Conservation (phyloP, 1,140 invertebrate genomes). For the Trachymyrmex cornetzi region DNA sequence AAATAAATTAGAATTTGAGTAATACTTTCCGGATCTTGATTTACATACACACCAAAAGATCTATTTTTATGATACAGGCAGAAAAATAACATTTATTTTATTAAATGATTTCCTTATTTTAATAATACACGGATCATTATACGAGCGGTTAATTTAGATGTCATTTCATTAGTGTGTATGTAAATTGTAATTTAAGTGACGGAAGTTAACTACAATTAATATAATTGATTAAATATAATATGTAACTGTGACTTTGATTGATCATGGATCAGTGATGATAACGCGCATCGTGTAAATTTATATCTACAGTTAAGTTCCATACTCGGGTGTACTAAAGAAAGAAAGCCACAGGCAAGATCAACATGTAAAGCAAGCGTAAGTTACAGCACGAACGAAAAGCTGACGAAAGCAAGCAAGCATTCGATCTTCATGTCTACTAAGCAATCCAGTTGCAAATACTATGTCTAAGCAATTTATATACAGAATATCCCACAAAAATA, state of each 20-base stretch:
- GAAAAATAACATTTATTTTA: background rate
- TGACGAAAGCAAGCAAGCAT: constrained; percentile 53
- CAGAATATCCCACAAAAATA: constrained; percentile 54
- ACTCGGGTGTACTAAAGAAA: constrained; percentile 19
- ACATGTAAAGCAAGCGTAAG: constrained; percentile 49
- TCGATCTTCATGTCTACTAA: constrained; percentile 26
- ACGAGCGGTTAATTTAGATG: background rate
- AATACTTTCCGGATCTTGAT: background rate
- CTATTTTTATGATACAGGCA: background rate
- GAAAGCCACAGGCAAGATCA: constrained; percentile 27
- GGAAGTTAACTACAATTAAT: constrained; percentile 1
- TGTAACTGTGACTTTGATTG: constrained; percentile 23
- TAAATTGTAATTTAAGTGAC: constrained; percentile 33
- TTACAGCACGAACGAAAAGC: constrained; percentile 52
- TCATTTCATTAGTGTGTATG: constrained; percentile 24
- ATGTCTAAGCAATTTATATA: constrained; percentile 48
- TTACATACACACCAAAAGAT: constrained; percentile 33
- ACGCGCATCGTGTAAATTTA: constrained; percentile 39
- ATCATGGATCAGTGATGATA: constrained; percentile 48
- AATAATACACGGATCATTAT: constrained; percentile 5
- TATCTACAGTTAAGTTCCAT: constrained; percentile 24
- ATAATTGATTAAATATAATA: constrained; percentile 10
- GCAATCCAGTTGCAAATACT: constrained; percentile 30
- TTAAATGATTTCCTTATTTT: background rate
- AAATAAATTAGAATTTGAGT: constrained; percentile 30